Evolutionary conservation across 2,113 vertebrate species (phyloP).

Genomic region (Sceloporus tristichus): DNA sequence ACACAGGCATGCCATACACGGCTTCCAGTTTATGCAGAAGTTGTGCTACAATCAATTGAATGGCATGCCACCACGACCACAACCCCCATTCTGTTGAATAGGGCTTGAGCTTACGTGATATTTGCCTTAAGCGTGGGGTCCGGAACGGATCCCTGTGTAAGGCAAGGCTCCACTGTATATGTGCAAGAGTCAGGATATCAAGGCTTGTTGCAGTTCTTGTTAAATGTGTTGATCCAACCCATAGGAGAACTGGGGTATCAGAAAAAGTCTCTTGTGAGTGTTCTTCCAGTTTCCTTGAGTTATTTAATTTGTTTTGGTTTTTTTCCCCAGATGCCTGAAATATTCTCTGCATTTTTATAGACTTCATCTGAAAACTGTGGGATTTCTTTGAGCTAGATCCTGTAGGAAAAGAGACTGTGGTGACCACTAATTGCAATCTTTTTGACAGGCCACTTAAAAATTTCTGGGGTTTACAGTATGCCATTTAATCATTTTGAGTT

Average conservation of each 20-base stretch:
- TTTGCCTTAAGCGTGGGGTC: no score
- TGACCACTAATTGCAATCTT: neutral
- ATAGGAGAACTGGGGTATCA: neutral
- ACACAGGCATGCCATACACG: no score
- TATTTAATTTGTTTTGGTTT: neutral
- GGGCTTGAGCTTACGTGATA: no score
- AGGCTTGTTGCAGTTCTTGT: neutral
- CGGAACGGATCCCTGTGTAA: no score
- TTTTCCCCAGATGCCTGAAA: neutral
- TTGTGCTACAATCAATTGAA: no score
- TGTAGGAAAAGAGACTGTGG: neutral
- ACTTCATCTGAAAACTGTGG: neutral
- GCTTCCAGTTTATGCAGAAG: no score
- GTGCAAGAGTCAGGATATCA: neutral
- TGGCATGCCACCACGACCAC: no score
- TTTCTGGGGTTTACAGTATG: neutral
- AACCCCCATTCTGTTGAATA: no score
- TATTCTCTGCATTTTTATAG: neutral
- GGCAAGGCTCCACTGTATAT: no score
- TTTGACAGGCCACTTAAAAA: neutral
- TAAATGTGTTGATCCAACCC: neutral
- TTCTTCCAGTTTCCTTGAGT: neutral
- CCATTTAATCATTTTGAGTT: neutral
- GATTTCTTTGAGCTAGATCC: neutral
- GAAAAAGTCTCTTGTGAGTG: neutral